These are phyloP conservation scores for Drosophila rhopaloa DNA, from an alignment of 1,140 invertebrate species.

Conservation along the genomic window DNA sequence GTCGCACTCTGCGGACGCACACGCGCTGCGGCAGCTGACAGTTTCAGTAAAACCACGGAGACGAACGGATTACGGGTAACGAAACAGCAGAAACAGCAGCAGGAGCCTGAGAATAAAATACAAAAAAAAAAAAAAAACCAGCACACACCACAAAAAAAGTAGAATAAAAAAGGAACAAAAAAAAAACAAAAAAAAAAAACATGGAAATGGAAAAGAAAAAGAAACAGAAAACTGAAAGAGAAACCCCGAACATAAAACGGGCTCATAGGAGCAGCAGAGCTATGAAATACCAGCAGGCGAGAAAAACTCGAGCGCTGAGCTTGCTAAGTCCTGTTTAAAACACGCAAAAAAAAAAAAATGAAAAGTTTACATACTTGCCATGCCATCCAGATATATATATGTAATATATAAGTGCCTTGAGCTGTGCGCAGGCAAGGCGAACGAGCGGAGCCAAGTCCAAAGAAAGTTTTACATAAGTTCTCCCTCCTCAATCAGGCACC, in stretches of 20 bases:
- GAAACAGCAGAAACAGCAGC: constrained; percentile 13
- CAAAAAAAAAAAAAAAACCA: constrained; percentile 18
- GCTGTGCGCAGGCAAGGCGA: constrained; percentile 37
- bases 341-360: not conserved
- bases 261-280: not conserved
- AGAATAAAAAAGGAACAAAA: constrained; percentile 4
- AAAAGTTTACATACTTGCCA: constrained; percentile 22
- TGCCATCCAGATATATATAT: constrained; percentile 14
- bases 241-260: not conserved
- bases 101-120: constrained; percentile 23
- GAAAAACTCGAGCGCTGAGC: not conserved
- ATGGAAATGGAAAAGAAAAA: not conserved
- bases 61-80: constrained; percentile 84
- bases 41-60: constrained; percentile 84
- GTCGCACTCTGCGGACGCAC: constrained; percentile 73
- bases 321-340: constrained; percentile 2
- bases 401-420: constrained; percentile 28
- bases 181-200: not conserved
- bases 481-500: constrained; percentile 37
- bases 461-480: constrained; percentile 74
- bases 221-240: constrained; percentile 2
- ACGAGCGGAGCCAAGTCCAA: constrained; percentile 34
- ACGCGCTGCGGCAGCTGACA: constrained; percentile 78
- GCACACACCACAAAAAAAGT: not conserved
- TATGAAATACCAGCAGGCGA: not conserved